Conservation (phyloP, 1,140 invertebrate species). For the Choristoneura fumiferana region DNA sequence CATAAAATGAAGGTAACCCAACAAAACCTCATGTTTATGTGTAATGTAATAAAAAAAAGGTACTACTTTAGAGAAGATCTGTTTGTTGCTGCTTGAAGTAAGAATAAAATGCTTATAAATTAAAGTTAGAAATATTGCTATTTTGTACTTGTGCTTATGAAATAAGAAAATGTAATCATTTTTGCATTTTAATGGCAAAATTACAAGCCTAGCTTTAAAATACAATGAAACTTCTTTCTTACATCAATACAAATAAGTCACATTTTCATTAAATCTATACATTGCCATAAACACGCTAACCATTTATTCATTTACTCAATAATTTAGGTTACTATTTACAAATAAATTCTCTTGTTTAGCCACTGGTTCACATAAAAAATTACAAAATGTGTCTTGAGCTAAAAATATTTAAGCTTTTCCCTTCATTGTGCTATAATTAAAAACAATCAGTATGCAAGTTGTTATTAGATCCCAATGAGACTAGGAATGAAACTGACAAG, state of each 20-base stretch:
- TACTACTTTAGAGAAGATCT: too few species aligned
- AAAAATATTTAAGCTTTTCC: too few species aligned
- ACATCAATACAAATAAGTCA: slow-evolving; percentile 4
- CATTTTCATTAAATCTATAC: slow-evolving; percentile 1
- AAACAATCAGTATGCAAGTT: too few species aligned
- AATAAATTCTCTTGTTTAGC: background rate
- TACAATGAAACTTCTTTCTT: background rate
- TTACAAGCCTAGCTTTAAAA: slow-evolving; percentile 12
- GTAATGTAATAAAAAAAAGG: too few species aligned
- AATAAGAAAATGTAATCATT: background rate
- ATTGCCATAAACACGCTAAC: slow-evolving; percentile 4
- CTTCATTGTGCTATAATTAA: too few species aligned
- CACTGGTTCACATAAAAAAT: too few species aligned
- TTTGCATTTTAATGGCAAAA: slow-evolving; percentile 4
- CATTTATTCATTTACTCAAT: slow-evolving; percentile 2
- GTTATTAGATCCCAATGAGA: too few species aligned
- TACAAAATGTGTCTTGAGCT: too few species aligned
- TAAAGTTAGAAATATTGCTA: slow-evolving; percentile 14
- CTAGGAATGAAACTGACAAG: too few species aligned
- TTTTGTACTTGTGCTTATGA: slow-evolving; percentile 19
- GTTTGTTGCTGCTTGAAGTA: too few species aligned
- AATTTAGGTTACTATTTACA: slow-evolving; percentile 16
- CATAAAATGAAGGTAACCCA: too few species aligned
- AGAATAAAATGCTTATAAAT: slow-evolving; percentile 1
- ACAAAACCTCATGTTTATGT: too few species aligned